These are phyloP conservation scores for Brachionichthys hirsutus DNA, from an alignment of 2,113 vertebrate species.

Conservation along the genomic window DNA sequence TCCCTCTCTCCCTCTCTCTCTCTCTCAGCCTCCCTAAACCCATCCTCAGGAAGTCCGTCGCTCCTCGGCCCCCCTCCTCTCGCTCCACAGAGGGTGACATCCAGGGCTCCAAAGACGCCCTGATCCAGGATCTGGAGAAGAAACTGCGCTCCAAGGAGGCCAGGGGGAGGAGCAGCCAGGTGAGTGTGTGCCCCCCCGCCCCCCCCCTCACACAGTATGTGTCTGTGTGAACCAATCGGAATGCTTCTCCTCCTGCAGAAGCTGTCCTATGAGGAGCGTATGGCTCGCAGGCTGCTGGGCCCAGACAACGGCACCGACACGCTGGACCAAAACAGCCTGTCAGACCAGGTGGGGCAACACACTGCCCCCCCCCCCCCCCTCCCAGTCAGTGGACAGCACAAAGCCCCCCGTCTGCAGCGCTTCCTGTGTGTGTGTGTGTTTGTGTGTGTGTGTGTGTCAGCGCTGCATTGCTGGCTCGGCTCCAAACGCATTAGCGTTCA, in stretches of 20 bases:
- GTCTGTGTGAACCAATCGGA: conserved; percentile 10
- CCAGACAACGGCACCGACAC: conserved; percentile 85
- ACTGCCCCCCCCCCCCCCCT: background rate
- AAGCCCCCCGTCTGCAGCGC: no score
- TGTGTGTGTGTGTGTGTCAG: conserved; percentile 4
- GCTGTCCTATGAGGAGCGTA: conserved; percentile 91
- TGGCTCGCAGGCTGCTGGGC: conserved; percentile 94
- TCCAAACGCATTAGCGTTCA: conserved; percentile 27
- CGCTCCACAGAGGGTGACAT: conserved; percentile 89
- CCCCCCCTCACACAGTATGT: background rate
- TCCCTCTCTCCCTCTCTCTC: background rate
- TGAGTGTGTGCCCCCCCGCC: conserved; percentile 47
- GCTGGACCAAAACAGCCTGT: conserved; percentile 80
- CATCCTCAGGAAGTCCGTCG: conserved; percentile 81
- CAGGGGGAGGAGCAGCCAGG: conserved; percentile 88
- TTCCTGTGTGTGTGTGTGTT: no score
- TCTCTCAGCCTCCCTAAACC: conserved; percentile 80
- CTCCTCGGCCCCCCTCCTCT: conserved; percentile 76
- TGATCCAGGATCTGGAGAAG: conserved; percentile 95
- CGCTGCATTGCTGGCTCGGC: conserved; percentile 5
- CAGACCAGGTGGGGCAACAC: conserved; percentile 81
- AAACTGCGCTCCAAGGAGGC: conserved; percentile 89
- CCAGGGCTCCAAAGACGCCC: conserved; percentile 93
- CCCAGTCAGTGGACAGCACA: no score
- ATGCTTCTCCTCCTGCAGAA: conserved; percentile 73